Evolutionary conservation across 2,888 invertebrate genomes (phyloP), one percentile per base, ranked within the genome.

Genomic region (Anodontia alba): DNA sequence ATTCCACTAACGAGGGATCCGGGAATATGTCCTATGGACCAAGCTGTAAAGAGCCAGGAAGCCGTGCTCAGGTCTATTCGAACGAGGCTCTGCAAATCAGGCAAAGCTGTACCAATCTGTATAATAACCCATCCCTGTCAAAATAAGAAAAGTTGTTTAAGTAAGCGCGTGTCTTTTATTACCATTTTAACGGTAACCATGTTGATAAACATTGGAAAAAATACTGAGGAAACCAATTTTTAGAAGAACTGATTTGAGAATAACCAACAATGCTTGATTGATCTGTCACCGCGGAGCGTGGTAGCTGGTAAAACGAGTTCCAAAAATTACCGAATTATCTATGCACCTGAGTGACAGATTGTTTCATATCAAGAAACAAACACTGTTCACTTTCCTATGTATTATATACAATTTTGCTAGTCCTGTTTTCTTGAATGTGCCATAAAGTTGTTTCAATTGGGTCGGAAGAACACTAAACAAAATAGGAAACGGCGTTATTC

Each of bases 11-110:
- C 38, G 23, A 84, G 71, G 33, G 81, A 79, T 26, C 84, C 84
- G 15, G 66, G 17, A n/a, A 81, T 38, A 29, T 74, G 79, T 8
- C 84, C 84, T 0, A 84, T 15, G n/a, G 84, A 81, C 72, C 79
- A 79, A 54, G 79, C 71, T 36, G 84, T 84, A 49, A 84, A 81
- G 43, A 81, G 70, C 84, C 84, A 84, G n/a, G 84, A 74, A 15
- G 75, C 79, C 0, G 81, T 77, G 23, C 81, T 81, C 1, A 84
- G 62, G 26, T 78, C 81, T 20, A 84, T 36, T 36, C 42, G 5
- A 0, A 70, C 74, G 2, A 84, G 75, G 31, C 0, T n/a, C 57
- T 81, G 81, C 12, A 84, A 46, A 42, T 79, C 81, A 17, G 84
- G 84, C 26, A 84, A 62, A 20, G 81, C 74, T 8, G 79, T 77